Evolutionary conservation across 2,797 vertebrate species (phyloP).

Genomic region (Siniperca obscura): DNA sequence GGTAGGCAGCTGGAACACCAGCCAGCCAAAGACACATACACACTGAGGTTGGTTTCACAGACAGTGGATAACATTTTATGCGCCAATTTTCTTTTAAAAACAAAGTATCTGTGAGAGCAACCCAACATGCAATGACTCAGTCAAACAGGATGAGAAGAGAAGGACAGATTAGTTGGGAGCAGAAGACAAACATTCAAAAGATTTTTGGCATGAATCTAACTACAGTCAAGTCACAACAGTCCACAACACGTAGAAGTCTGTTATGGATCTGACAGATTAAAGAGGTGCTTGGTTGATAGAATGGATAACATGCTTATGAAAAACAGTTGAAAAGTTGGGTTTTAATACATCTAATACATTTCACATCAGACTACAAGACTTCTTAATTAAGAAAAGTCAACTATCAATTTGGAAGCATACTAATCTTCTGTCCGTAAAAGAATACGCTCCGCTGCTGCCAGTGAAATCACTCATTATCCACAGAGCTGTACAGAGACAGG

Average conservation of each 20-base stretch:
- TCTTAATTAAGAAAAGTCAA: background rate
- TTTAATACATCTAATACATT: background rate
- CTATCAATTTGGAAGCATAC: background rate
- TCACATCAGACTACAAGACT: background rate
- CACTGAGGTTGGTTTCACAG: constrained; percentile 58
- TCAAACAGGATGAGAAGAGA: constrained; percentile 29
- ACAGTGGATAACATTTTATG: background rate
- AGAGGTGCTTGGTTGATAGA: constrained; percentile 5
- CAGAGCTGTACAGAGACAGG: background rate
- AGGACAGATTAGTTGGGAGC: constrained; percentile 26
- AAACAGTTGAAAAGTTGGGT: constrained; percentile 15
- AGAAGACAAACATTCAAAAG: constrained; percentile 23
- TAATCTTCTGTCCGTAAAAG: background rate
- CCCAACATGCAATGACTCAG: constrained; percentile 60
- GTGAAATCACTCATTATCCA: background rate
- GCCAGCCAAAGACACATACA: constrained; percentile 2
- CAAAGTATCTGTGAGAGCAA: constrained; percentile 53
- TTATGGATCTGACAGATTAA: constrained; percentile 2
- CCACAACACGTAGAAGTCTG: background rate
- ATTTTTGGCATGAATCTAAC: constrained; percentile 5
- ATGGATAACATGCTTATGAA: constrained; percentile 45
- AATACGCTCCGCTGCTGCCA: background rate
- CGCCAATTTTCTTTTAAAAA: background rate
- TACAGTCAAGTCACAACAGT: constrained; percentile 10
- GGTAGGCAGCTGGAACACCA: constrained; percentile 3